Evolutionary conservation across 2,797 vertebrate genomes (phyloP).

Genomic region (Coregonus suidteri): DNA sequence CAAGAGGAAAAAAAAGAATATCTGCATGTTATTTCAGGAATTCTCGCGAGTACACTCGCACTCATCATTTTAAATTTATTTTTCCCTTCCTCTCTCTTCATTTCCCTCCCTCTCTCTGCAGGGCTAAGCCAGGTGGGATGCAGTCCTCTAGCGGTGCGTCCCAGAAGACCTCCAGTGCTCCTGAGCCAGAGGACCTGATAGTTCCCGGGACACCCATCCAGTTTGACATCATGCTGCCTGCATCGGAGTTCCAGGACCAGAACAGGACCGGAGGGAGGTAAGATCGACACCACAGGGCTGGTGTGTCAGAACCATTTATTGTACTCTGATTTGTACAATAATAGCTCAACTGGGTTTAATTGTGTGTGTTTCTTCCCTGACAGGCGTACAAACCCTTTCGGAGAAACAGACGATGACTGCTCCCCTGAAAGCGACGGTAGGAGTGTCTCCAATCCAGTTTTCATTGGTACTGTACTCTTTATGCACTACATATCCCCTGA

Average conservation of each 20-base stretch:
- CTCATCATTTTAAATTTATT: background rate
- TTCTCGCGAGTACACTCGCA: background rate
- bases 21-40: background rate
- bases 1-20: background rate
- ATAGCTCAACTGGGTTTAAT: constrained; percentile 45
- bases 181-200: constrained; percentile 83
- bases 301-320: background rate
- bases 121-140: constrained; percentile 74
- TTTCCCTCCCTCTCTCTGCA: constrained; percentile 35
- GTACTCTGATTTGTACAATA: background rate
- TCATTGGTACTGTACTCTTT: background rate
- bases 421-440: constrained; percentile 80
- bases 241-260: constrained; percentile 93
- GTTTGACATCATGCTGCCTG: constrained; percentile 93
- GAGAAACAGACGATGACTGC: constrained; percentile 85
- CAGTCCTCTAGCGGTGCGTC: constrained; percentile 40
- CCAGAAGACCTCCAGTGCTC: constrained; percentile 60
- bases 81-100: background rate
- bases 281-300: constrained; percentile 50
- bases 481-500: background rate
- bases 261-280: constrained; percentile 86
- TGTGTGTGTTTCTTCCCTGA: constrained; percentile 32
- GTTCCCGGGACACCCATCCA: constrained; percentile 95
- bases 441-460: constrained; percentile 1
- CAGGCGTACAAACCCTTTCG: constrained; percentile 96